Conservation (phyloP, 2,888 invertebrate species). For the Rotaria magnacalcarata region DNA sequence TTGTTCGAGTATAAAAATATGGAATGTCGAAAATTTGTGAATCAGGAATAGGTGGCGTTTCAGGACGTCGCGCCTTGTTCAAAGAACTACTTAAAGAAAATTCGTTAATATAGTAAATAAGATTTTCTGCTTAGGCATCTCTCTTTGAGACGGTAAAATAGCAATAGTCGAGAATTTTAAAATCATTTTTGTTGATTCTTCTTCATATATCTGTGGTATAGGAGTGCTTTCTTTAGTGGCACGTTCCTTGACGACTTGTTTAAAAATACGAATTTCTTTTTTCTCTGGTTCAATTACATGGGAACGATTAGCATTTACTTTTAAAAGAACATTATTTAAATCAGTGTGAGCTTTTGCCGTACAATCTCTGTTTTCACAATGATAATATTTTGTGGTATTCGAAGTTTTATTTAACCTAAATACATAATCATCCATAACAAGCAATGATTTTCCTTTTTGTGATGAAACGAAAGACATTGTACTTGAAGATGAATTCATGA, state of each 20-base stretch:
- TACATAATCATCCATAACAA: background rate
- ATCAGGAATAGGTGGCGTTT: background rate
- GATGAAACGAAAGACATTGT: background rate
- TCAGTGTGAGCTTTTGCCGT: too few relatives aligned
- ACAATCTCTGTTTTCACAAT: too few relatives aligned
- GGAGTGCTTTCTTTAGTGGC: background rate
- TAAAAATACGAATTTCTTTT: background rate
- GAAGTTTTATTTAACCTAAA: background rate
- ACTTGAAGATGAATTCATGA: too few relatives aligned
- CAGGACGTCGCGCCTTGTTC: background rate
- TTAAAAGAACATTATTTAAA: too few relatives aligned
- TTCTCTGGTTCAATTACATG: too few relatives aligned
- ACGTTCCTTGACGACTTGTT: background rate
- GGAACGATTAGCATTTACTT: too few relatives aligned
- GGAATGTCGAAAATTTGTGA: background rate
- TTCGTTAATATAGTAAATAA: too few relatives aligned
- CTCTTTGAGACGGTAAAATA: background rate
- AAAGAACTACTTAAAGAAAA: background rate
- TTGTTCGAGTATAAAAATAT: background rate
- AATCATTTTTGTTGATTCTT: background rate
- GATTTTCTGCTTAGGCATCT: background rate
- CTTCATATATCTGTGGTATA: background rate
- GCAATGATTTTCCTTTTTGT: background rate
- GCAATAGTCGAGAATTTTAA: background rate
- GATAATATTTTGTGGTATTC: background rate